These are phyloP conservation scores for Manis pentadactyla DNA, from an alignment of 2,797 vertebrate species.

Conservation along the genomic window DNA sequence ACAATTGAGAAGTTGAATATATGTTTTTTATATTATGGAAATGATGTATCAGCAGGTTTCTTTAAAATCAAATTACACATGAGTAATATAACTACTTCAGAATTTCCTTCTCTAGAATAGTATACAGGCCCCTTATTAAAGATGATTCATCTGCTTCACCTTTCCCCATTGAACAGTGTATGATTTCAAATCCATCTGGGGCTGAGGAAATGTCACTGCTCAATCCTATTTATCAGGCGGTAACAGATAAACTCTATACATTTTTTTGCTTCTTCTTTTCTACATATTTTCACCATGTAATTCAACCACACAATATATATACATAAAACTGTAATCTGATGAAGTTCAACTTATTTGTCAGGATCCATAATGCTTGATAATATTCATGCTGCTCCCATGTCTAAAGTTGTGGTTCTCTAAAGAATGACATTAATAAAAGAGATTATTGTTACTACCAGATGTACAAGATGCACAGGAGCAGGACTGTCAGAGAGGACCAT, in stretches of 20 bases:
- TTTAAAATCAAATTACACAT: neutral
- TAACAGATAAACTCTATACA: neutral
- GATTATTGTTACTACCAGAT: neutral
- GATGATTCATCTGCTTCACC: neutral
- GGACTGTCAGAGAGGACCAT: neutral
- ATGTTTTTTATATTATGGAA: neutral
- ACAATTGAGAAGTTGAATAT: neutral
- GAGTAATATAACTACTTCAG: neutral
- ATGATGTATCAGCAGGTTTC: neutral
- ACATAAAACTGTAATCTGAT: neutral
- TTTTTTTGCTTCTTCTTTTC: neutral
- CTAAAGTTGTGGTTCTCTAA: neutral
- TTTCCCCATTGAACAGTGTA: neutral
- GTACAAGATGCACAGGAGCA: neutral
- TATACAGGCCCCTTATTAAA: neutral
- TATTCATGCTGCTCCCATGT: neutral
- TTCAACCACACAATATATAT: neutral
- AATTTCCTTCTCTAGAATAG: neutral
- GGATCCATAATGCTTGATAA: neutral
- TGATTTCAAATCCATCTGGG: neutral
- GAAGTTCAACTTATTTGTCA: neutral
- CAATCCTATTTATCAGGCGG: neutral
- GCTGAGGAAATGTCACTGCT: neutral
- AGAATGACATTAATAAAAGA: constrained; percentile 12
- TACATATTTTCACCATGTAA: neutral